phyloP scores from a whole-genome alignment of 92 coral and sea anemone species.

The Hydrozoanthus gracilis region DNA sequence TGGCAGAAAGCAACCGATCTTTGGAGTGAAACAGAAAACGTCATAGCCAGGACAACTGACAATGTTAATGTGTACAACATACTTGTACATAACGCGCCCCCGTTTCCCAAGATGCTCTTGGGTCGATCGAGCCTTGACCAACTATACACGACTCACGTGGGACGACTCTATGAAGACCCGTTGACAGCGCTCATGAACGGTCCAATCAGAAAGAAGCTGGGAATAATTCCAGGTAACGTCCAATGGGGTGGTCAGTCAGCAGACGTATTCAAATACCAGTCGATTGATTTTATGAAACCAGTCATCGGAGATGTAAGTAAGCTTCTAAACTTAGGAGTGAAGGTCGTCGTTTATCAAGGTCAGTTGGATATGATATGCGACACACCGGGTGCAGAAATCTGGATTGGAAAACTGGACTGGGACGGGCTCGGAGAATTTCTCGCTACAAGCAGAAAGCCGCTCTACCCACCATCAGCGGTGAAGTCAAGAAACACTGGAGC shows the following conservation, averaged over 20 bases:
- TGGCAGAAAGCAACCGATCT: slow-evolving; percentile 78
- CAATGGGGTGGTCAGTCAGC: slow-evolving; percentile 93
- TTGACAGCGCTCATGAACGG: slow-evolving; percentile 93
- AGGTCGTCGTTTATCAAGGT: slow-evolving; percentile 90
- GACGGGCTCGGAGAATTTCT: slow-evolving; percentile 65
- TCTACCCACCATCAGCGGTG: slow-evolving; percentile 87
- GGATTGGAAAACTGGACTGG: slow-evolving; percentile 90
- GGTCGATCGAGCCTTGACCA: slow-evolving; percentile 62
- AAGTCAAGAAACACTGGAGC: slow-evolving; percentile 86
- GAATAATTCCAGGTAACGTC: slow-evolving; percentile 89
- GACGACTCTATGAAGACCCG: slow-evolving; percentile 68
- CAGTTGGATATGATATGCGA: slow-evolving; percentile 93
- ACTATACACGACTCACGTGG: slow-evolving; percentile 77
- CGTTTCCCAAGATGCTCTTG: slow-evolving; percentile 41
- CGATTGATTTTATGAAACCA: slow-evolving; percentile 92
- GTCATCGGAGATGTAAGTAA: slow-evolving; percentile 82
- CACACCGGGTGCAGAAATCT: slow-evolving; percentile 84
- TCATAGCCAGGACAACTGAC: slow-evolving; percentile 75
- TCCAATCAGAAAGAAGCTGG: slow-evolving; percentile 90
- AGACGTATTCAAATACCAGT: slow-evolving; percentile 76
- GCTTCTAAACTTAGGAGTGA: slow-evolving; percentile 68
- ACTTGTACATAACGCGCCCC: slow-evolving; percentile 75
- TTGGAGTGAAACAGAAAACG: slow-evolving; percentile 70
- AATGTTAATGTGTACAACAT: slow-evolving; percentile 93
- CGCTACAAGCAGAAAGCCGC: slow-evolving; percentile 62